Base-by-base conservation (phyloP, 2,888 invertebrate genomes). In the Drosophila pegasa region DNA sequence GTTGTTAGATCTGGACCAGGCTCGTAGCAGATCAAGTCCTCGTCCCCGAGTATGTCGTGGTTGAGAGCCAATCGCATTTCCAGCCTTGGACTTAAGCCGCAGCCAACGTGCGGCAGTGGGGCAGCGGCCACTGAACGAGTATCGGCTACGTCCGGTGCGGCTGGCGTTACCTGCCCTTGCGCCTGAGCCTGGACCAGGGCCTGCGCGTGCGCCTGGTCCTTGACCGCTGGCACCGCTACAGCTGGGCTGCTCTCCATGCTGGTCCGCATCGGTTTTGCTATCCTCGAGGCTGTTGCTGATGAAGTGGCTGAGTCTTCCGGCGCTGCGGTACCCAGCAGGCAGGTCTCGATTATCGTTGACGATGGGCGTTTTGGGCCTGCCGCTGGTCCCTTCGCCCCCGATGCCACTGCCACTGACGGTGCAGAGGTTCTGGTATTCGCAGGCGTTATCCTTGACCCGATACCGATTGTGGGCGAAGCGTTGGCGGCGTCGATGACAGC, bases 11-110 rank as follows among this genome's bases (percentile, higher is more conserved):
- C 92, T 72, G 92, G 92, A 82, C 92, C 92, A 92, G 92, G 92
- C 89, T 91, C 92, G 92, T 92, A 92, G 69, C 89, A 91, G 78
- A 92, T 92, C 83, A 92, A 92, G 88, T 92, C 92, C 91, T 93
- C 92, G 92, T 94, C 92, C 93, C 93, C 90, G 93, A 93, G 90
- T 89, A 94, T 92, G 93, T 94, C 92, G 92, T 93, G 92, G 90
- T 93, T 92, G 92, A 94, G 92, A 12, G 94, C 94, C 90, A 94
- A 92, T 64, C 94, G 94, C 94, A 94, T 94, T 93, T 94, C 94
- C 92, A 94, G 94, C 82, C 94, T 94, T 89, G 94, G 94, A 92
- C 93, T 94, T 93, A 94, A 93, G 69, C 90, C 91, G 89, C 90
- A 91, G 71, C 91, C 92, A 91, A 69, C 83, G 84, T 71, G 80